A percentile compares a stretch with the other conserved stretches of the same genome.
Conservation (phyloP, 1,140 invertebrate genomes). For the Rhopalosiphum maidis region DNA sequence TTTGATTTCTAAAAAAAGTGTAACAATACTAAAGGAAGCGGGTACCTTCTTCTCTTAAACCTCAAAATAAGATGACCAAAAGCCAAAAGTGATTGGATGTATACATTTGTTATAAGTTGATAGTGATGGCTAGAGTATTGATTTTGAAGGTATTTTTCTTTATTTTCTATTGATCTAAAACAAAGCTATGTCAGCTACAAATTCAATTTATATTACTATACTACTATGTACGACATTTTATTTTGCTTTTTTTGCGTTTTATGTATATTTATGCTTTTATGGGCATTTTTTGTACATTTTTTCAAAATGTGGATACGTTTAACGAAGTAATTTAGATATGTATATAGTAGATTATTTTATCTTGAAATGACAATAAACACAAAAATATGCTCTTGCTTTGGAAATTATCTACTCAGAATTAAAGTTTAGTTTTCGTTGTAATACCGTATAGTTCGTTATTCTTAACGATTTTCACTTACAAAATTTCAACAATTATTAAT, state of each 20-base stretch:
- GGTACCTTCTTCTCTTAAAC: neutral
- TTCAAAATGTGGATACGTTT: no score
- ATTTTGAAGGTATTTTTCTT: no score
- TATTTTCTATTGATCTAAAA: no score
- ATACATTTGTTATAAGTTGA: neutral
- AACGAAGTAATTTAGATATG: neutral
- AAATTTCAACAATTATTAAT: neutral
- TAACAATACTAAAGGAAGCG: neutral
- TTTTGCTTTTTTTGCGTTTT: no score
- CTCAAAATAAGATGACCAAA: neutral
- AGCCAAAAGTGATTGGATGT: neutral
- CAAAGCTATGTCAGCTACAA: no score
- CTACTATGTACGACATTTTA: no score
- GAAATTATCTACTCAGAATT: neutral
- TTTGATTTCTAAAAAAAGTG: neutral
- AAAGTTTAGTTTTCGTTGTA: neutral
- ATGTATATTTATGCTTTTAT: no score
- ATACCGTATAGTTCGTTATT: neutral
- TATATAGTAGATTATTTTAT: neutral
- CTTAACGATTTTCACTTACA: neutral
- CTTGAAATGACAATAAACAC: neutral
- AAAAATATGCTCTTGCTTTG: neutral
- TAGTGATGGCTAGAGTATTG: no score
- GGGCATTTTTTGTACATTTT: no score
- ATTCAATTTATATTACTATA: no score